Evolutionary conservation across 2,113 vertebrate species (phyloP).

Genomic region (Turdus rufiventris): DNA sequence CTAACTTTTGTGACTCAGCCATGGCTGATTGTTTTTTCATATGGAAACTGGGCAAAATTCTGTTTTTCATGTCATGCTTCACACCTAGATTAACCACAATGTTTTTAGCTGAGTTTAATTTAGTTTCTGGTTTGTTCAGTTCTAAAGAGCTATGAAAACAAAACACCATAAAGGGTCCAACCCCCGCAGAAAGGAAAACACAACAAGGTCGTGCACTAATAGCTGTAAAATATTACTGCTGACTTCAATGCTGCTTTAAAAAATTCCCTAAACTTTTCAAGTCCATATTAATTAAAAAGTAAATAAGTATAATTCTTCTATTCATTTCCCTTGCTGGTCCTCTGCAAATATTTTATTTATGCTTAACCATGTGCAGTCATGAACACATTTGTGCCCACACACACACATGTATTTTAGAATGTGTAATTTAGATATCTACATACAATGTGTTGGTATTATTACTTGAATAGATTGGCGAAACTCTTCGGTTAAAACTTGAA

Average conservation of each 20-base stretch:
- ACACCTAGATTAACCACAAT: background rate
- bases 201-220: background rate
- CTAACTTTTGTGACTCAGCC: background rate
- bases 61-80: background rate
- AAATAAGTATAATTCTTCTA: background rate
- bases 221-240: background rate
- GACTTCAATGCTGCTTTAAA: background rate
- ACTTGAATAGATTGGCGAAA: background rate
- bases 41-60: background rate
- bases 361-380: background rate
- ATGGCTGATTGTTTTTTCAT: background rate
- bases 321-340: background rate
- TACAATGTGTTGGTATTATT: background rate
- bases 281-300: background rate
- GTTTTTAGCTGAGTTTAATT: background rate
- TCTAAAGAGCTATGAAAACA: background rate
- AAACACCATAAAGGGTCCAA: background rate
- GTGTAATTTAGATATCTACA: background rate
- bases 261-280: background rate
- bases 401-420: background rate
- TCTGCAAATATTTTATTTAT: background rate
- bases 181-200: background rate
- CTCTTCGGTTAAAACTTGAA: background rate
- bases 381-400: rapidly evolving
- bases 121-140: constrained; percentile 8